These are phyloP conservation scores for Micromys minutus DNA, from an alignment of 2,113 vertebrate genomes.

Conservation along the genomic window DNA sequence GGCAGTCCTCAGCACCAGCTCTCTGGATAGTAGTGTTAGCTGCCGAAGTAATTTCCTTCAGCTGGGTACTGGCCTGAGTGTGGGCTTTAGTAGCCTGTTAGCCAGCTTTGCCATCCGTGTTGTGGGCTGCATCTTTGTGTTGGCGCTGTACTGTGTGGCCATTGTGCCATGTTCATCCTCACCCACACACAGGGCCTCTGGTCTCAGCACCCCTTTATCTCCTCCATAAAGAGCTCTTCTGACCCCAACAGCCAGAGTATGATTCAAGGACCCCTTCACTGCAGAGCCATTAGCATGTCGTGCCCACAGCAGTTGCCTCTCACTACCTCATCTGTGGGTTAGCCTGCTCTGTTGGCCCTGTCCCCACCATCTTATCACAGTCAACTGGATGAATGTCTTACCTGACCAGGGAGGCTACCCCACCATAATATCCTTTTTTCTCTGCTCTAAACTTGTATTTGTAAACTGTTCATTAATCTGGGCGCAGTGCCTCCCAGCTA, in stretches of 20 bases:
- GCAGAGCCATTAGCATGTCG: conserved; percentile 86
- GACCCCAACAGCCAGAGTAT: conserved; percentile 77
- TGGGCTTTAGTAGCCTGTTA: conserved; percentile 92
- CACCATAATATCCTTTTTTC: conserved; percentile 85
- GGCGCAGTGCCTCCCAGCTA: conserved; percentile 90
- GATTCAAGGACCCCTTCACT: conserved; percentile 84
- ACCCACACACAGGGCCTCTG: conserved; percentile 95
- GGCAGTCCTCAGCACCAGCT: conserved; percentile 94
- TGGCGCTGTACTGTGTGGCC: conserved; percentile 93
- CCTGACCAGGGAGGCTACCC: conserved; percentile 71
- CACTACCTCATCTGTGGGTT: conserved; percentile 94
- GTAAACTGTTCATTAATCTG: conserved; percentile 93
- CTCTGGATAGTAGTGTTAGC: conserved; percentile 83
- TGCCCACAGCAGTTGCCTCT: conserved; percentile 89
- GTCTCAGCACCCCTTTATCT: conserved; percentile 94
- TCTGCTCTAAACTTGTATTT: conserved; percentile 94
- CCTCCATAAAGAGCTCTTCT: conserved; percentile 92
- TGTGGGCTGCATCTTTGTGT: conserved; percentile 92
- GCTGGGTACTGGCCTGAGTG: conserved; percentile 92
- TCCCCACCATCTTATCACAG: conserved; percentile 62
- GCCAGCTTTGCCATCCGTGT: conserved; percentile 95
- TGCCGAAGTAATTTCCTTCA: conserved; percentile 96
- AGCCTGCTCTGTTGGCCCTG: conserved; percentile 89
- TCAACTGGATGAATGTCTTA: conserved; percentile 70
- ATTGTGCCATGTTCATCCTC: conserved; percentile 97